Evolutionary conservation across 2,797 vertebrate genomes (phyloP).

Genomic region (Crocidura indochinensis): DNA sequence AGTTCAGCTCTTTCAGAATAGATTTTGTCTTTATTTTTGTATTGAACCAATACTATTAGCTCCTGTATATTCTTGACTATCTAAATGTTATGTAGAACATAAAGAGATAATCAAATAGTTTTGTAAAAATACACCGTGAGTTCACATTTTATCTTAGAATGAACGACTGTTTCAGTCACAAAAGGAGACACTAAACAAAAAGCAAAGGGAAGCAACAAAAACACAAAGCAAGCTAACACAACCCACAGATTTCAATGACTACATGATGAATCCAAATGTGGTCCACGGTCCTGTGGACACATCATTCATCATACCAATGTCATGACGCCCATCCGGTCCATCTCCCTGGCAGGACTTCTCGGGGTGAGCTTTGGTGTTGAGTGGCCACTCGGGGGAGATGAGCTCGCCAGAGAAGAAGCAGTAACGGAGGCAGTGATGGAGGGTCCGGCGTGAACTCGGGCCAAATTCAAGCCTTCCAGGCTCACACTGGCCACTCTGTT

Average conservation of each 20-base stretch:
- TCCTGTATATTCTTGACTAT: too few relatives aligned
- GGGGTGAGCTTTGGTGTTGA: constrained; percentile 98
- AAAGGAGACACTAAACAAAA: neutral
- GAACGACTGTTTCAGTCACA: neutral
- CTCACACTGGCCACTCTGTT: constrained; percentile 98
- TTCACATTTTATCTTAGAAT: neutral
- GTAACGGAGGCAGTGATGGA: constrained; percentile 98
- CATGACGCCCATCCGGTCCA: constrained; percentile 99
- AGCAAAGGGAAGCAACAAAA: neutral
- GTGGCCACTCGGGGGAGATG: constrained; percentile 98
- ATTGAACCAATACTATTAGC: too few relatives aligned
- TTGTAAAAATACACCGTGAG: too few relatives aligned
- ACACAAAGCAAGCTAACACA: neutral
- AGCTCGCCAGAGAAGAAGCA: constrained; percentile 97
- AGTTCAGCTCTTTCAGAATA: too few relatives aligned
- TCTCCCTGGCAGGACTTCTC: constrained; percentile 96
- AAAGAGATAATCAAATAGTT: too few relatives aligned
- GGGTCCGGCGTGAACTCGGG: constrained; percentile 95
- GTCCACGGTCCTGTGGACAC: neutral
- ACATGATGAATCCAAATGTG: neutral
- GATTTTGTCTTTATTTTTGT: too few relatives aligned
- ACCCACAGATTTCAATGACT: neutral
- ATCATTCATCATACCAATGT: constrained; percentile 93
- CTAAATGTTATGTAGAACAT: too few relatives aligned
- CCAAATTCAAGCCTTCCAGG: constrained; percentile 97